Evolutionary conservation across 2,113 vertebrate species (phyloP).

Genomic region (Melanocharis versteri): DNA sequence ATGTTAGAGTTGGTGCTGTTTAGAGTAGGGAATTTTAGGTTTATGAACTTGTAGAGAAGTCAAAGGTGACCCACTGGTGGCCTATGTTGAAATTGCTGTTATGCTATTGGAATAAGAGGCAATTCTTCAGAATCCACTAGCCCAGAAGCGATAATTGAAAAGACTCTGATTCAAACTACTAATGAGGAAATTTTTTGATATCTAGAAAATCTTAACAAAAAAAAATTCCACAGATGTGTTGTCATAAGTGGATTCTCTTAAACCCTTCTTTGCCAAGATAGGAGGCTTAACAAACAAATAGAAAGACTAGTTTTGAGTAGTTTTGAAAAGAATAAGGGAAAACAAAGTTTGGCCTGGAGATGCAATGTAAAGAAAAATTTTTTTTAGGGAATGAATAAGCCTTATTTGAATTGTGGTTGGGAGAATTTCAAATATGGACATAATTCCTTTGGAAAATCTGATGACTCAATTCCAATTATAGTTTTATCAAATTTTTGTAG

Average conservation of each 20-base stretch:
- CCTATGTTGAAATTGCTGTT: background rate
- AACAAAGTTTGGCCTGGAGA: background rate
- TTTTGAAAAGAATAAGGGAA: background rate
- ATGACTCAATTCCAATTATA: background rate
- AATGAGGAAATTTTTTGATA: background rate
- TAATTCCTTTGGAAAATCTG: background rate
- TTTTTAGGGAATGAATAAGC: background rate
- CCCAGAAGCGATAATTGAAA: background rate
- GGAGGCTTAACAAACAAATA: background rate
- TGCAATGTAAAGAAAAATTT: background rate
- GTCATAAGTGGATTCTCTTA: background rate
- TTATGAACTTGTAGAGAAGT: background rate
- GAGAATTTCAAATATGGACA: background rate
- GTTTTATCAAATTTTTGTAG: background rate
- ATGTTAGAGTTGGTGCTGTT: background rate
- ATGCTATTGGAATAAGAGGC: accelerated
- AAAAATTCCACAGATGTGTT: background rate
- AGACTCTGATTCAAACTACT: background rate
- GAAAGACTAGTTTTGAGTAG: background rate
- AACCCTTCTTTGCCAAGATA: background rate
- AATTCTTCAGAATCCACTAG: background rate
- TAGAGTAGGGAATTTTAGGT: background rate
- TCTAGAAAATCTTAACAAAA: background rate
- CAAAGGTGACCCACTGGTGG: background rate
- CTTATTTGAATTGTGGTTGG: background rate